Base-by-base conservation (phyloP, 2,888 invertebrate genomes). In the Zhengitettix transpicula region DNA sequence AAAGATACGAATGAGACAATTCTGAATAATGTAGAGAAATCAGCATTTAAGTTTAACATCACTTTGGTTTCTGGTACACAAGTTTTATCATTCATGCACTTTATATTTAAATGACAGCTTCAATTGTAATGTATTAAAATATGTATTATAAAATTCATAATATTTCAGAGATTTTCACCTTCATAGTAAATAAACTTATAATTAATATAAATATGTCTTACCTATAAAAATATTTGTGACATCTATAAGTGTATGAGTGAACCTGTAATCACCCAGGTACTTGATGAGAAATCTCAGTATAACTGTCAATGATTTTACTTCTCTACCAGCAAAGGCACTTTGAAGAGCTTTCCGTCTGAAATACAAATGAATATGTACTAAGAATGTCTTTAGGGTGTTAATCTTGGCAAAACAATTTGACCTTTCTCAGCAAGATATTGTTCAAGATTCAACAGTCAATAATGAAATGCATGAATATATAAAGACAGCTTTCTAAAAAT, bases 221-320 rank as follows among this genome's bases (percentile, higher is more conserved):
- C 80, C 89, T 63, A 92, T 71, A 61, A 94, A 78, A 17, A 83
- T 78, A 72, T 85, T 83, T 2, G 83, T 77, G 14, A 88, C 85
- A 73, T 89, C 85, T 58, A 87, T 77, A 0, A 95, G 71, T 10
- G 85, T 79, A 61, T 84, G 78, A 61, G 85, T 85, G 72, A 87
- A 92, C 64, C 85, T 78, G 58, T 81, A 77, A 68, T 87, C 87
- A 44, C 87, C 82, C 57, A 94, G 77, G 69, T 85, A 77, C 61
- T 78, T 81, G 65, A 80, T 79, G n/a, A 94, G 75, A 72, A 93
- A 98, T 62, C 81, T 80, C 10, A 95, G 72, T 60, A 96, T 75
- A 60, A 74, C 73, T 9, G 77, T 74, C 41, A 93, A 73, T 1
- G 82, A 79, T 64, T 81, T 80, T 57, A 84, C 82, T 61, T 83